Evolutionary conservation across 2,113 vertebrate genomes (phyloP).

Genomic region (Atractosteus spatula): DNA sequence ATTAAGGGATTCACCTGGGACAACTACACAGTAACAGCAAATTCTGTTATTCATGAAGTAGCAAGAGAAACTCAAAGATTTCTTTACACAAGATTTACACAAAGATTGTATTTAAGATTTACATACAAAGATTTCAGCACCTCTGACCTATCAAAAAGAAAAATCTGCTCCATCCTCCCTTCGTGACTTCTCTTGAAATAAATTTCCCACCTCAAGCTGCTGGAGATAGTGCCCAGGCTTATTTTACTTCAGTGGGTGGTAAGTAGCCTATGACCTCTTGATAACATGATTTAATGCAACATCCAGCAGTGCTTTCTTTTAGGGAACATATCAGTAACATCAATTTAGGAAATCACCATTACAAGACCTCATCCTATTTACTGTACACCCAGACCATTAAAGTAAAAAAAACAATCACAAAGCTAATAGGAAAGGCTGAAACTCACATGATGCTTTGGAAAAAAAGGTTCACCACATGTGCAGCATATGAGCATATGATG

Average conservation of each 20-base stretch:
- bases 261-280: not conserved
- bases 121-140: no score
- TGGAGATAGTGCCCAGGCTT: not conserved
- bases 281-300: not conserved
- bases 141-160: no score
- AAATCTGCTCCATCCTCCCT: no score
- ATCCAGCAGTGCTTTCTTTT: not conserved
- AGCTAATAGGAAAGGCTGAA: slow-evolving; percentile 4
- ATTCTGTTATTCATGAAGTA: no score
- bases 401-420: not conserved
- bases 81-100: no score
- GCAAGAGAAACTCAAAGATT: no score
- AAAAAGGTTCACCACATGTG: slow-evolving; percentile 10
- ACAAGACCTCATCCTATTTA: no score
- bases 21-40: no score
- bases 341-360: no score
- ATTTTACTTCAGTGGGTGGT: slow-evolving; percentile 3
- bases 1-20: no score
- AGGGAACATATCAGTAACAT: not conserved
- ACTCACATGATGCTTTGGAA: not conserved
- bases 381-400: no score
- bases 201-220: not conserved
- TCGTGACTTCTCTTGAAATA: not conserved
- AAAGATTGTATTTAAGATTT: no score
- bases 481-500: slow-evolving; percentile 5